Percentiles rank a stretch among this genome's conserved stretches.
Conservation (phyloP, 2,113 vertebrate genomes). For the Dromaius novaehollandiae region DNA sequence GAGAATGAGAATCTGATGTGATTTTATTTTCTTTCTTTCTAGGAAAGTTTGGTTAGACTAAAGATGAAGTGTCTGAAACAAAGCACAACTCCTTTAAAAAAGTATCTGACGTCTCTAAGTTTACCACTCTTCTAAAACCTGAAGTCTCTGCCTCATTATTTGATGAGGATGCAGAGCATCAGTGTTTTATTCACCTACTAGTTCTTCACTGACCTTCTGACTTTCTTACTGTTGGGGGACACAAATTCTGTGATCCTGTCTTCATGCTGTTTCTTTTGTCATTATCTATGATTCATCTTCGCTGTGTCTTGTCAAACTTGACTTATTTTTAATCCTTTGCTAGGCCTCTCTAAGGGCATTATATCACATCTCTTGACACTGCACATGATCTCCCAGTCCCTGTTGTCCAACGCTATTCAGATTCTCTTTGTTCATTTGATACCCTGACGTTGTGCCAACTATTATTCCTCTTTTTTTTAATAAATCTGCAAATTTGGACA, state of each 20-base stretch:
- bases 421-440: conserved; percentile 16
- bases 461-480: conserved; percentile 8
- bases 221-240: not conserved
- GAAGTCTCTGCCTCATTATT: not conserved
- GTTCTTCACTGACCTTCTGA: not conserved
- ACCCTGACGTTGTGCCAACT: not conserved
- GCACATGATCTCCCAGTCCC: conserved; percentile 25
- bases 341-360: conserved; percentile 16
- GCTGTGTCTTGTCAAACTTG: conserved; percentile 34
- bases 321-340: conserved; percentile 58
- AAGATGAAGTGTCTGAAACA: not conserved
- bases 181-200: not conserved
- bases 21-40: not conserved
- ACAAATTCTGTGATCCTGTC: conserved; percentile 36
- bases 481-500: conserved; percentile 18
- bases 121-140: not conserved
- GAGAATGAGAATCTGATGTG: not conserved
- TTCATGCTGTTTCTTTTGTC: conserved; percentile 38
- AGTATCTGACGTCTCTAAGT: not conserved
- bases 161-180: not conserved
- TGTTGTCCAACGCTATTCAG: not conserved
- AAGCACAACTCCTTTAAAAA: not conserved
- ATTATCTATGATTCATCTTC: conserved; percentile 57
- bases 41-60: not conserved
- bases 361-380: conserved; percentile 48